Base-by-base conservation (phyloP, 30 jellyfish, hydroid and myxozoan species). In the Aurelia sp. region DNA sequence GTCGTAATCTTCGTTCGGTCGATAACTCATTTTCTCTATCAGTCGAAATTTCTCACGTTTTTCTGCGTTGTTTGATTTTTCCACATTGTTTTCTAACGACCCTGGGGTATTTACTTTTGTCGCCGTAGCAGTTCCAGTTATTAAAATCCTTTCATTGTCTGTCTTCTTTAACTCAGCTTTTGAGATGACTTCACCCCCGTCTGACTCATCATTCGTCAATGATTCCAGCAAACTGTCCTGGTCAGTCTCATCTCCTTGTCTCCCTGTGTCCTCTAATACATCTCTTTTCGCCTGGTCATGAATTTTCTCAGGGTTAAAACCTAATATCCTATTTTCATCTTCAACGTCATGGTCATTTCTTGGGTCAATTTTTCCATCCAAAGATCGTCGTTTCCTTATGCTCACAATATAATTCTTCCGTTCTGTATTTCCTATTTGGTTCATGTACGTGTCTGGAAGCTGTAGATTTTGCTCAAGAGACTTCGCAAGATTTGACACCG, bases 191-290 rank as follows among this genome's bases (percentile, higher is more conserved):
- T 78, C 86, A 64, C 67, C 94, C 30, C 91, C 96, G 55, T 73
- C 96, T 33, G 88, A 20, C 5, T 78, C 96, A 48, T 87, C 96
- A 66, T 65, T 78, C 2, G 84, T 71, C 63, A 87, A 47, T 18
- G 90, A 76, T 58, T 87, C 96, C 67, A 87, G 35, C 21, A 87
- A 58, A n/a, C 69, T 57, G 13, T 73, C 90, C 71, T 87, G 96
- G 61, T 83, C 64, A 23, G 35, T 21, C 16, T 19, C 79, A 15
- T 73, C 93, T 18, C 74, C 93, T 19, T 31, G 18, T 60, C 72
- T 73, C 8, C 79, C 63, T 3, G 67, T 23, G 19, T 84, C 93
- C 51, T 52, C 76, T 3, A 64, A 44, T 11, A 76, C 76, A 35
- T 65, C 94, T 16, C 97, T 84, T 55, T 80, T 82, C 3, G 66